A percentile compares a stretch with the other conserved stretches of the same genome.
Evolutionary conservation across 2,888 invertebrate species (phyloP).

Genomic region (Mimachlamys varia): DNA sequence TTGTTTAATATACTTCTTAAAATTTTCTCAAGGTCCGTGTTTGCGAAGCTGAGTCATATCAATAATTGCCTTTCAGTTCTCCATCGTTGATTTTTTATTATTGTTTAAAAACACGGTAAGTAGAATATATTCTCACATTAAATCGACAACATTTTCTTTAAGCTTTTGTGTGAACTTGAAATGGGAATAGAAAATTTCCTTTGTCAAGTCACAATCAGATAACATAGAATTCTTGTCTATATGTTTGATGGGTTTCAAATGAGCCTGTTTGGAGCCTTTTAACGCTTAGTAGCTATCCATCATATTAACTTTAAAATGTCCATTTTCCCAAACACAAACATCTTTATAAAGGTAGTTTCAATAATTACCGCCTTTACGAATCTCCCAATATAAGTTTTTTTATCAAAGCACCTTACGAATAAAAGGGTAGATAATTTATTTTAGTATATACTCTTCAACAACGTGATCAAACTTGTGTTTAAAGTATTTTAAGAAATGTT

Average conservation of each 20-base stretch:
- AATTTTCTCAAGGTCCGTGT: slow-evolving; percentile 1
- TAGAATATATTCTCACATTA: neutral
- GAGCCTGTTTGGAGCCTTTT: slow-evolving; percentile 1
- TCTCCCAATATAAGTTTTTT: neutral
- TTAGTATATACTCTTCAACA: neutral
- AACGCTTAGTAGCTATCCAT: neutral
- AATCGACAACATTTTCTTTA: neutral
- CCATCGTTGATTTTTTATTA: neutral
- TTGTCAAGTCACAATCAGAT: neutral
- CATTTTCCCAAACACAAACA: slow-evolving; percentile 25
- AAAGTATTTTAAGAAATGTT: neutral
- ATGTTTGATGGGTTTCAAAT: slow-evolving; percentile 19
- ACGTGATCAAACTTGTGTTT: neutral
- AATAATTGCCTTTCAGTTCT: slow-evolving; percentile 14
- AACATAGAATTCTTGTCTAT: slow-evolving; percentile 13
- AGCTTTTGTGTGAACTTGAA: slow-evolving; percentile 18
- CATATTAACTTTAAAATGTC: slow-evolving; percentile 22
- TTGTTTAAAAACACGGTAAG: slow-evolving; percentile 24
- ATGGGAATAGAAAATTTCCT: slow-evolving; percentile 23
- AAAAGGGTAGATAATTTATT: neutral
- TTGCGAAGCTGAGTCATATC: neutral
- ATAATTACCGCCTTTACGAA: slow-evolving; percentile 20
- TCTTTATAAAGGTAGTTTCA: neutral
- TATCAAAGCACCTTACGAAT: neutral
- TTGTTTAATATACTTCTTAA: slow-evolving; percentile 11